Evolutionary conservation across 2,888 invertebrate species (phyloP), one percentile per base, ranked within the genome.

Genomic region (Tachina lurida): DNA sequence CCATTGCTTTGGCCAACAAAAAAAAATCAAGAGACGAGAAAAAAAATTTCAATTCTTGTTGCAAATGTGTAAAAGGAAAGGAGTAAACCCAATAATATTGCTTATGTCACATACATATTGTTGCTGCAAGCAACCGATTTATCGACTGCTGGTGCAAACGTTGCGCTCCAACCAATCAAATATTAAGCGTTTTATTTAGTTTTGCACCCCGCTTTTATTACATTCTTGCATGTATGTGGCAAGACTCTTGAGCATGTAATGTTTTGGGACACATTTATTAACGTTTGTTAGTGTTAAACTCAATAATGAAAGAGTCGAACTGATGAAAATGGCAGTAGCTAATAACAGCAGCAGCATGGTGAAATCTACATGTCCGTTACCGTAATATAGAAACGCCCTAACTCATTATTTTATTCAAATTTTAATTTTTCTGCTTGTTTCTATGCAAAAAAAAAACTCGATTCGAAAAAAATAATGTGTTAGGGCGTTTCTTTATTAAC

Each of bases 71-170:
- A 8, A 54, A 54, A 19, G 3, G n/a, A 60, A 56, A 19, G 41
- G 12, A 68, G 60, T 41, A 73, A 73, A 62, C 71, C 63, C 56
- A 79, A 79, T 60, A 78, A 58, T 65, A 58, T 68, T 84, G 73
- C 65, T 76, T 79, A 81, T 65, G 80, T 84, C 84, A 80, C 87
- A 84, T 85, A 71, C 31, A 7, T 31, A 7, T 1, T 31, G 7
- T 84, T 85, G 83, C 65, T 77, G 67, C 71, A 73, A 65, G 73
- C 71, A 79, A 71, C 15, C 56, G 22, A 79, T 65, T n/a, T 65
- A 73, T 63, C 71, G 73, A 75, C 65, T 67, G 82, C 49, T 58
- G 78, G 56, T 71, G 81, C 49, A 39, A 39, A 39, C 54, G 71
- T 43, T 70, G 31, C 17, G 47, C 63, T 47, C 17, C 43, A 77